A percentile compares a stretch with the other conserved stretches of the same genome.
phyloP scores from a whole-genome alignment of 1,140 invertebrate species.

The Acromyrmex charruanus region DNA sequence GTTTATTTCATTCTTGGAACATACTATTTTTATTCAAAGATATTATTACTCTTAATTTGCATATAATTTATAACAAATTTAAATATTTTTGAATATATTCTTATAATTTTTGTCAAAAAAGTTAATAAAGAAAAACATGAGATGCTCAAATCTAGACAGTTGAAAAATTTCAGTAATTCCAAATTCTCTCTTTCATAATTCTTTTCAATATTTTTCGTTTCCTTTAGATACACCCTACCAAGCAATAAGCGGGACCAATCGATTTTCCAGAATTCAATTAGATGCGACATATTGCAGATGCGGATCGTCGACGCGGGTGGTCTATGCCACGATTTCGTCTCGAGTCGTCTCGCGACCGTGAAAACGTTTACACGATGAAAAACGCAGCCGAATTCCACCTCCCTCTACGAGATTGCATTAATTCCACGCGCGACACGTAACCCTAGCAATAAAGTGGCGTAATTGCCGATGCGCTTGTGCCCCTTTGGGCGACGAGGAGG shows the following conservation, averaged over 20 bases:
- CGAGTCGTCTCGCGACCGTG: slow-evolving; percentile 16
- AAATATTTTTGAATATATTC: neutral
- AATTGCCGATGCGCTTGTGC: slow-evolving; percentile 79
- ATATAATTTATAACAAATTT: slow-evolving; percentile 4
- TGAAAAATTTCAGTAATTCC: neutral
- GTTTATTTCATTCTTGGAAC: neutral
- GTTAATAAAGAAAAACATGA: neutral
- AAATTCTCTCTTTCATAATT: neutral
- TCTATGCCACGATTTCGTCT: slow-evolving; percentile 2
- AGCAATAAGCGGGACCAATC: slow-evolving; percentile 50
- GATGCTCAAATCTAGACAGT: neutral
- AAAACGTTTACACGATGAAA: slow-evolving; percentile 61
- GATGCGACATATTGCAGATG: slow-evolving; percentile 65
- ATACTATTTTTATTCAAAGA: neutral
- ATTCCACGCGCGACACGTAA: slow-evolving; percentile 80
- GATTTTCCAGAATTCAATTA: slow-evolving; percentile 73
- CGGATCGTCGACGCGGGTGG: slow-evolving; percentile 57
- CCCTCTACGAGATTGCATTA: slow-evolving; percentile 78
- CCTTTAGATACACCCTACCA: slow-evolving; percentile 26
- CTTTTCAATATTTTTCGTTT: neutral
- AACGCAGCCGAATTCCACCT: slow-evolving; percentile 19
- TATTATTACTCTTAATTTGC: neutral
- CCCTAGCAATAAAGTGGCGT: slow-evolving; percentile 81
- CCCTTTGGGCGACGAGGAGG: slow-evolving; percentile 65
- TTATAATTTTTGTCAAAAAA: neutral